phyloP scores from a whole-genome alignment of 2,888 invertebrate genomes.

The Caenorhabditis imperialis region DNA sequence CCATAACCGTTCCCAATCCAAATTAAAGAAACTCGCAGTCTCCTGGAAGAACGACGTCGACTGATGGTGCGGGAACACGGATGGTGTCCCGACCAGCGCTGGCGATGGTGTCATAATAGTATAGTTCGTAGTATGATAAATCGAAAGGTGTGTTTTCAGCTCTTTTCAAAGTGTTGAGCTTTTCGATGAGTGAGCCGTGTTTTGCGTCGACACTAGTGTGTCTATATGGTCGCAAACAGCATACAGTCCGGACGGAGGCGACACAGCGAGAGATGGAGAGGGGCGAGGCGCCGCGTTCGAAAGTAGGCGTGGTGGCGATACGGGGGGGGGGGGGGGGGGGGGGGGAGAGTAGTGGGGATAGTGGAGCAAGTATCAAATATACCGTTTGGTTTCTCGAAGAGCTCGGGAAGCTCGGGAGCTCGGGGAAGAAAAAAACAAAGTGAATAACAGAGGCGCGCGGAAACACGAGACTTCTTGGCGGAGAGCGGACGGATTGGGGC shows the following conservation, averaged over 20 bases:
- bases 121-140: too few relatives aligned
- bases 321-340: too few relatives aligned
- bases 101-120: conserved; percentile 55
- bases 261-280: conserved; percentile 14
- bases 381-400: too few relatives aligned
- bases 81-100: conserved; percentile 56
- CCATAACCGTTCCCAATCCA: conserved; percentile 56
- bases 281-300: conserved; percentile 18
- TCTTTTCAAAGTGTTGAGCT: too few relatives aligned
- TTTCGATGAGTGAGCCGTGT: conserved; percentile 32
- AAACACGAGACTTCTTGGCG: conserved; percentile 35
- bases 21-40: conserved; percentile 55
- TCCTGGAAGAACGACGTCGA: conserved; percentile 57
- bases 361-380: conserved; percentile 49
- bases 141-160: too few relatives aligned
- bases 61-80: conserved; percentile 60
- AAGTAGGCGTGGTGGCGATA: conserved; percentile 49
- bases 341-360: too few relatives aligned
- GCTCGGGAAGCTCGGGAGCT: too few relatives aligned
- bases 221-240: conserved; percentile 52
- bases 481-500: conserved; percentile 31
- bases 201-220: conserved; percentile 52
- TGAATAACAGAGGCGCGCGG: conserved; percentile 35
- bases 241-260: conserved; percentile 34
- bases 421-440: background rate